A percentile compares a stretch with the other conserved stretches of the same genome.
These are phyloP conservation scores for Rhyacichthys aspro DNA, from an alignment of 2,797 vertebrate genomes.

Conservation along the genomic window DNA sequence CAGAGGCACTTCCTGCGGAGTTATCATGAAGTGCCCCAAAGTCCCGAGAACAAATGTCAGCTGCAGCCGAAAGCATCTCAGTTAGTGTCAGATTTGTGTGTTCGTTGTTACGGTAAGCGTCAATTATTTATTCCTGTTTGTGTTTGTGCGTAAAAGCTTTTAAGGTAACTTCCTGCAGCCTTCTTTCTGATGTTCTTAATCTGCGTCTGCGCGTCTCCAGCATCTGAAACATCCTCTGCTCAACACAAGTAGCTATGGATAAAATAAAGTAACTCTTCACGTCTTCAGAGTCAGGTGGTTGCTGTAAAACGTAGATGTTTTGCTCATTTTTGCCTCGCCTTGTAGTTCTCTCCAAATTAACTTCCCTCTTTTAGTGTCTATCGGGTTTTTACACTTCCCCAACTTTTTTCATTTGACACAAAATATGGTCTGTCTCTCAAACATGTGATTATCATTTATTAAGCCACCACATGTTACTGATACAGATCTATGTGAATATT, in stretches of 20 bases:
- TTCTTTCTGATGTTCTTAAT: too few relatives aligned
- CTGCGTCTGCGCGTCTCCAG: too few relatives aligned
- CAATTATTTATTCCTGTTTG: not conserved
- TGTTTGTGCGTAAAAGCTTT: not conserved
- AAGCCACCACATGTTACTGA: too few relatives aligned
- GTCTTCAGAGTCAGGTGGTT: too few relatives aligned
- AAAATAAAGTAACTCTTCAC: too few relatives aligned
- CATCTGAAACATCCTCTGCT: too few relatives aligned
- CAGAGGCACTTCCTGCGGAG: slow-evolving; percentile 51
- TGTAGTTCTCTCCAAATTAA: not conserved
- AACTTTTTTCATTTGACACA: not conserved
- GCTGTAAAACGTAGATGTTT: not conserved
- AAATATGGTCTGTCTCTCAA: not conserved
- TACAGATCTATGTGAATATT: too few relatives aligned
- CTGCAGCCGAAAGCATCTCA: not conserved
- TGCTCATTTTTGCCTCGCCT: not conserved
- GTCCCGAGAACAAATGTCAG: slow-evolving; percentile 39
- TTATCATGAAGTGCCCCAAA: slow-evolving; percentile 4
- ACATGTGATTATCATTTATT: too few relatives aligned
- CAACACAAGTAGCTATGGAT: too few relatives aligned
- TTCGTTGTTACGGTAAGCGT: not conserved
- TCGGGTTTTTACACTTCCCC: not conserved
- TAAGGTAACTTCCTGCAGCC: not conserved
- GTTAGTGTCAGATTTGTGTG: not conserved
- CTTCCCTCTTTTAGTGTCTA: not conserved